Percentiles rank a stretch among this genome's conserved stretches.
These are phyloP conservation scores for Ips typographus DNA, from an alignment of 1,140 invertebrate genomes.

Conservation along the genomic window DNA sequence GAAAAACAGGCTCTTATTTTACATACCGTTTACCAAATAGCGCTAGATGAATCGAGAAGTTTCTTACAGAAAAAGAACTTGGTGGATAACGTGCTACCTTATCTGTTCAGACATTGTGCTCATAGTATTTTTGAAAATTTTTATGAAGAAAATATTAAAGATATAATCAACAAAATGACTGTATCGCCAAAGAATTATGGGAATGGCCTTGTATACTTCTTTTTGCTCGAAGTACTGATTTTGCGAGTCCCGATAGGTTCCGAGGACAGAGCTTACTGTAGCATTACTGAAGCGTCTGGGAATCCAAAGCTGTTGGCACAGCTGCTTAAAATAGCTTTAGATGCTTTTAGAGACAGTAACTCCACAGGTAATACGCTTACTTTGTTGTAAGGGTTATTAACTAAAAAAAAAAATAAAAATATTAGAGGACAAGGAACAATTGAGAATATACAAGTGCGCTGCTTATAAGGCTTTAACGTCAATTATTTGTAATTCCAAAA, in stretches of 20 bases:
- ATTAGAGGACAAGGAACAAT: constrained; percentile 25
- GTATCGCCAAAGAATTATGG: constrained; percentile 19
- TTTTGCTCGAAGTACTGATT: constrained; percentile 42
- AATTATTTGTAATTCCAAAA: constrained; percentile 41
- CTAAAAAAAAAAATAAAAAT: not conserved
- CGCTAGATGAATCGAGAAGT: not conserved
- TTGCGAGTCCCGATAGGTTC: constrained; percentile 37
- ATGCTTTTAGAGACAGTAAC: constrained; percentile 25
- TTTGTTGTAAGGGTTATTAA: too few species aligned
- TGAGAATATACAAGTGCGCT: constrained; percentile 39
- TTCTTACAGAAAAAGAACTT: constrained; percentile 21
- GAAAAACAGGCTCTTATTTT: constrained; percentile 17
- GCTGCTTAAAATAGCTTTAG: constrained; percentile 31
- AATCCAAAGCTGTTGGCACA: constrained; percentile 23
- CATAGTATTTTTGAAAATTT: constrained; percentile 34
- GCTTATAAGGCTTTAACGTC: constrained; percentile 42
- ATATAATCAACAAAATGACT: constrained; percentile 31
- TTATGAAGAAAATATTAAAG: constrained; percentile 32
- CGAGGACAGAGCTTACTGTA: constrained; percentile 9
- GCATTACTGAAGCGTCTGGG: constrained; percentile 14
- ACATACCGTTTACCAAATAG: constrained; percentile 1
- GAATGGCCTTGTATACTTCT: constrained; percentile 29
- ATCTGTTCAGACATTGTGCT: constrained; percentile 35
- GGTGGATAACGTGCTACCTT: constrained; percentile 17
- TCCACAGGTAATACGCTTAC: too few species aligned